Evolutionary conservation across 2,113 vertebrate species (phyloP).

Genomic region (Mugil cephalus): DNA sequence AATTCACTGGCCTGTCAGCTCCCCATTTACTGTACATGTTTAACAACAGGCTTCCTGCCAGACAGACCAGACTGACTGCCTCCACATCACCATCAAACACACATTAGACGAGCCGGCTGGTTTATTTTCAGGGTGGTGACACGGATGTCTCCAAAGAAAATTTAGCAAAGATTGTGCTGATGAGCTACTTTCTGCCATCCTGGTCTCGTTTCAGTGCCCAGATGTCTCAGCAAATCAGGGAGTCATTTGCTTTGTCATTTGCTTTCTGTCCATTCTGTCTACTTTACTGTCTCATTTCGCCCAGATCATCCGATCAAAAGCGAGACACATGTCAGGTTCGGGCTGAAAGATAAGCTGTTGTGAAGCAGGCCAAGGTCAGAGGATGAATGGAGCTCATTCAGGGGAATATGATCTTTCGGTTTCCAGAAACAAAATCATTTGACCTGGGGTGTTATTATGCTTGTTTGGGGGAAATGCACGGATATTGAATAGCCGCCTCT

Average conservation of each 20-base stretch:
- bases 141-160: too few relatives aligned
- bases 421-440: constrained; percentile 39
- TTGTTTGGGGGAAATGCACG: not conserved
- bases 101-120: not conserved
- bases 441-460: constrained; percentile 9
- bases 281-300: not conserved
- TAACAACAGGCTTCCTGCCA: constrained; percentile 58
- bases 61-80: constrained; percentile 39
- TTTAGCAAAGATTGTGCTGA: not conserved
- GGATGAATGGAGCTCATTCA: not conserved
- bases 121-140: not conserved
- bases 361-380: constrained; percentile 12
- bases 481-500: constrained; percentile 36
- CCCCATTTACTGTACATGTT: constrained; percentile 57
- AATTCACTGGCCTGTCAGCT: constrained; percentile 46
- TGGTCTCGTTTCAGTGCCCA: not conserved
- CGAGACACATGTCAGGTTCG: not conserved
- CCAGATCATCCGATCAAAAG: not conserved
- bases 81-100: too few relatives aligned
- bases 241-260: too few relatives aligned
- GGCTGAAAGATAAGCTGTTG: constrained; percentile 10
- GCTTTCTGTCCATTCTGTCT: not conserved
- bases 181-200: not conserved
- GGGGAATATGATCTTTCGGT: constrained; percentile 29
- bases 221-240: too few relatives aligned